Percentiles rank a stretch among this genome's conserved stretches.
Conservation (phyloP, 2,888 invertebrate species). For the Parochlus steinenii region DNA sequence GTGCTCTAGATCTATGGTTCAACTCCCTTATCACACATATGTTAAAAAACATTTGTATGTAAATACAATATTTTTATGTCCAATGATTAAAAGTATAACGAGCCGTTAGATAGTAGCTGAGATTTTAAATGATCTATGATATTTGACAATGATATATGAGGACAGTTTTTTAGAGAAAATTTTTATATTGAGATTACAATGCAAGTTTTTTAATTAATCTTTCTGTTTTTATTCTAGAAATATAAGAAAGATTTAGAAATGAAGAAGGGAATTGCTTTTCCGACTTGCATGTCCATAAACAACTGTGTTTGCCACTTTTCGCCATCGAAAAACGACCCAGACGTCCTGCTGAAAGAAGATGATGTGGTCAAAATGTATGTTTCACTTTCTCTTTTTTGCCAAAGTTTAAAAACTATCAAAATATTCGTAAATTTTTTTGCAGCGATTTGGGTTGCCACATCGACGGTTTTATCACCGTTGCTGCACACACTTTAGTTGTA, state of each 20-base stretch:
- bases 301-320: slow-evolving; percentile 99
- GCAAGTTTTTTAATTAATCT: neutral
- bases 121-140: slow-evolving; percentile 11
- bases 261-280: slow-evolving; percentile 97
- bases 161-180: neutral
- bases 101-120: slow-evolving; percentile 13
- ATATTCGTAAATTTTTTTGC: slow-evolving; percentile 19
- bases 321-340: slow-evolving; percentile 83
- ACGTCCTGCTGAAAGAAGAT: slow-evolving; percentile 69
- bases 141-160: slow-evolving; percentile 13
- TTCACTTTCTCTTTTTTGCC: slow-evolving; percentile 5
- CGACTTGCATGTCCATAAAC: slow-evolving; percentile 95
- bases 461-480: slow-evolving; percentile 97
- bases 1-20: slow-evolving; percentile 8
- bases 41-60: neutral
- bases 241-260: slow-evolving; percentile 98
- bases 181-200: neutral
- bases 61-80: neutral
- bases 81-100: slow-evolving; percentile 12
- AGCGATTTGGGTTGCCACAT: slow-evolving; percentile 97
- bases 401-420: slow-evolving; percentile 7
- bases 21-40: slow-evolving; percentile 1
- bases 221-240: slow-evolving; percentile 19
- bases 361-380: slow-evolving; percentile 96
- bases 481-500: slow-evolving; percentile 87